Evolutionary conservation across 2,113 vertebrate species (phyloP), one percentile per base, ranked within the genome.

Genomic region (Nesospiza acunhae): DNA sequence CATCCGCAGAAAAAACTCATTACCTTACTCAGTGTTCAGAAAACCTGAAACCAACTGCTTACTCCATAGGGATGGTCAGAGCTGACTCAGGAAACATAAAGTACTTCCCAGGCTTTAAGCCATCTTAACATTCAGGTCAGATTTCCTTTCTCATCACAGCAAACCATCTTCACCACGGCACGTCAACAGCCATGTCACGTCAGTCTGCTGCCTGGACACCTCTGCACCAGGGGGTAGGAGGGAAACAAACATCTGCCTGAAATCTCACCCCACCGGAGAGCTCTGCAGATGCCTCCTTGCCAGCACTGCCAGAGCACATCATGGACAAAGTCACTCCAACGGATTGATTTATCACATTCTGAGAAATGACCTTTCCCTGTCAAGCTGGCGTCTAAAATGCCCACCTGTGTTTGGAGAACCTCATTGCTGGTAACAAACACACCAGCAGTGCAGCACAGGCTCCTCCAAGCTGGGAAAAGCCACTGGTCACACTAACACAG

Each of bases 51-150:
- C 85, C 94, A 86, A 94, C 72, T 86, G 90, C 94, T 72, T 89
- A 66, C 86, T 92, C 96, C 81, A 26, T 24, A 75, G 92, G 93
- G 96, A 96, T 93, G 92, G 86, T 41, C 93, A 84, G 88, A 94
- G 94, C 96, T 96, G 94, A 97, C 93, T 97, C 93, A 92, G 96
- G 92, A 95, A 93, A 94, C 83, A 84, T 58, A 31, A 90, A 95
- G 96, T 75, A 78, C 96, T 94, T 96, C 83, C 70, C 64, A 72
- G 73, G 90, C 88, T 96, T 94, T 60, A 92, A 96, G 92, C 94
- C 68, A 78, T 78, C 83, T 94, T 94, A 97, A 86, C 73, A 93
- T 95, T 95, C 94, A 95, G 93, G 94, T 97, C 96, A 97, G 93
- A 96, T 96, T 96, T 97, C 92, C 79, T 89, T 95, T 96, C 93